Evolutionary conservation across 2,888 invertebrate genomes (phyloP).

Genomic region (Watsonalla cultraria): DNA sequence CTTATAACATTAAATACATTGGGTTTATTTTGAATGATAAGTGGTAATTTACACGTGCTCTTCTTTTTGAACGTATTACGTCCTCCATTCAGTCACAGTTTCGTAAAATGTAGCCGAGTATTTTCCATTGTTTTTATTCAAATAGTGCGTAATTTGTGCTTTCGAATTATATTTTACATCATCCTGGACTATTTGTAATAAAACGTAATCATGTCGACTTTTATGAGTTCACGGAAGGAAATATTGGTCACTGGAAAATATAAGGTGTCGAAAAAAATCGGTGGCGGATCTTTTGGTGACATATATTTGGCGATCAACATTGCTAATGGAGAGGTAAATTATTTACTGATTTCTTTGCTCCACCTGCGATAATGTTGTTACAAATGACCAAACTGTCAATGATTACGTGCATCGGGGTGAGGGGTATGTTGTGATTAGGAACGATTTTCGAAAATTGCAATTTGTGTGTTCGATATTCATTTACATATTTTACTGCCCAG

Average conservation of each 20-base stretch:
- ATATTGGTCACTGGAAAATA: constrained; percentile 95
- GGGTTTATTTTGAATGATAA: too few relatives aligned
- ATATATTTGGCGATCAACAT: constrained; percentile 98
- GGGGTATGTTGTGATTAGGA: constrained; percentile 37
- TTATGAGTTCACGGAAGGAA: constrained; percentile 71
- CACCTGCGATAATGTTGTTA: constrained; percentile 18
- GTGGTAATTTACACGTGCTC: constrained; percentile 15
- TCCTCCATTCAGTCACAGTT: constrained; percentile 44
- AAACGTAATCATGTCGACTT: constrained; percentile 35
- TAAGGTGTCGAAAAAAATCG: constrained; percentile 96
- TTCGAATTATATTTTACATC: constrained; percentile 34
- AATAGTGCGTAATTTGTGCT: constrained; percentile 51
- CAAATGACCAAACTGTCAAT: constrained; percentile 26
- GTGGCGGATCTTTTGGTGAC: constrained; percentile 99
- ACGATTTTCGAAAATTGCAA: constrained; percentile 31
- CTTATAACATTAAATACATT: too few relatives aligned
- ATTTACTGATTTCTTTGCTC: constrained; percentile 10
- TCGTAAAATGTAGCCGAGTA: constrained; percentile 57
- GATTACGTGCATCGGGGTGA: constrained; percentile 30
- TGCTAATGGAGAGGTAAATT: constrained; percentile 90
- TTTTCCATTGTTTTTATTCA: constrained; percentile 46
- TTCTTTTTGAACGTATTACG: constrained; percentile 37
- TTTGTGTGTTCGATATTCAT: constrained; percentile 21
- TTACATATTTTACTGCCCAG: constrained; percentile 21
- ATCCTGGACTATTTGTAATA: constrained; percentile 32